Percentiles rank a stretch among this genome's conserved stretches.
phyloP scores from a whole-genome alignment of 1,140 invertebrate genomes.

The Planococcus citri region DNA sequence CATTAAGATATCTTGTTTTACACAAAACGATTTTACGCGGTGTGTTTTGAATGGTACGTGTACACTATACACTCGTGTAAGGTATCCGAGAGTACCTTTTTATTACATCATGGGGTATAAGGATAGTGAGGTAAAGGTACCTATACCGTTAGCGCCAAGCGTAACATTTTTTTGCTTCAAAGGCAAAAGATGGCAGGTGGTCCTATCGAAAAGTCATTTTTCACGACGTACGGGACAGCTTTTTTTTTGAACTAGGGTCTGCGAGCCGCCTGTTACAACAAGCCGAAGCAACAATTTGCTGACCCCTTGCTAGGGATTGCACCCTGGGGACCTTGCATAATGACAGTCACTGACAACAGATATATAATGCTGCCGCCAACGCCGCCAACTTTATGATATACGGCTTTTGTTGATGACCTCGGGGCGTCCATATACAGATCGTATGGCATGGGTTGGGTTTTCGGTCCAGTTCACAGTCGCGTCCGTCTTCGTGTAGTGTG shows the following conservation, averaged over 20 bases:
- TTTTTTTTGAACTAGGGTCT: neutral
- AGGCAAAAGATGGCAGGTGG: constrained; percentile 15
- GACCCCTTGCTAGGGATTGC: constrained; percentile 12
- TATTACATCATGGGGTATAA: constrained; percentile 11
- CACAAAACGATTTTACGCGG: neutral
- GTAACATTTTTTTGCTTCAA: constrained; percentile 13
- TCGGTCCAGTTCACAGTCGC: constrained; percentile 1
- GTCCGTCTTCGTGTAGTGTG: too few species aligned
- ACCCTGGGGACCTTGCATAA: constrained; percentile 8
- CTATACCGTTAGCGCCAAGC: constrained; percentile 15
- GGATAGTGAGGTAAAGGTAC: too few species aligned
- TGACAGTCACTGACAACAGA: constrained; percentile 15
- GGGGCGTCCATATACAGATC: neutral
- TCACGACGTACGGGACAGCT: constrained; percentile 4
- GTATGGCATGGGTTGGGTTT: constrained; percentile 1
- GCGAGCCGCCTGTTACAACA: constrained; percentile 9
- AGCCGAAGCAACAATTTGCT: constrained; percentile 14
- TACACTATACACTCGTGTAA: too few species aligned
- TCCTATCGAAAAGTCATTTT: constrained; percentile 18
- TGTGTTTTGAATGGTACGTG: neutral
- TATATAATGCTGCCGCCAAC: constrained; percentile 13
- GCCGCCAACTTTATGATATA: constrained; percentile 14
- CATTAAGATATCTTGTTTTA: constrained; percentile 17
- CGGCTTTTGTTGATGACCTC: constrained; percentile 16
- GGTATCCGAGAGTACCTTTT: neutral